Evolutionary conservation across 1,140 invertebrate species (phyloP), one percentile per base, ranked within the genome.

Genomic region (Belonocnema kinseyi): DNA sequence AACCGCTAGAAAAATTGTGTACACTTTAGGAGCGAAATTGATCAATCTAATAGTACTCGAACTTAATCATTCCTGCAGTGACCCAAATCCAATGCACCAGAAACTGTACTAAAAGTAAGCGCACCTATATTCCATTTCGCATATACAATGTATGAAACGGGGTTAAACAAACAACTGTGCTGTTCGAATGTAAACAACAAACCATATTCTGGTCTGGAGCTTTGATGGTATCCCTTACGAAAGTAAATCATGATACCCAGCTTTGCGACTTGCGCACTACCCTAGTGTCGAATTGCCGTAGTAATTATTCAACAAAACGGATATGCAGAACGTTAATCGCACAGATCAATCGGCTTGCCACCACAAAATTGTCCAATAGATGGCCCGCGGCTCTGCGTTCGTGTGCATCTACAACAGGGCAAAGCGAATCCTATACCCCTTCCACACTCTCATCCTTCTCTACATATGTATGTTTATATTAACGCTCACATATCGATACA

Each of bases 391-490:
- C 61, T 10, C 26, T 66, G 40, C 26, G 40, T 46, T 46, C 5
- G 40, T 46, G 11, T 46, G 53, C 26, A 66, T 40, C 21, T 33
- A 66, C 61, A 40, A 66, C 40, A 33, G 14, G 12, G 12, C 58
- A 66, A 66, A 66, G 58, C 58, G 58, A 66, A 66, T 66, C 14
- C 61, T n/a, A 66, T 66, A 66, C 46, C 61, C 61, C 40, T 16
- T 16, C 40, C 26, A 40, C 33, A 33, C 61, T 40, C 58, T 6
- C 40, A 16, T 10, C 8, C 16, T 54, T 54, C 53, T 46, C 16
- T 54, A 54, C 17, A 10, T n/a, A 17, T 54, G n/a, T 19, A 54
- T 4, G 2, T 4, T 33, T 33, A 4, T 17, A 54, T 17, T 19
- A 54, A 54, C n/a, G 53, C 53, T 6, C 17, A n/a, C n/a, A 19